These are phyloP conservation scores for Caenorhabditis sp. DNA, from an alignment of 2,888 invertebrate species.

Conservation along the genomic window DNA sequence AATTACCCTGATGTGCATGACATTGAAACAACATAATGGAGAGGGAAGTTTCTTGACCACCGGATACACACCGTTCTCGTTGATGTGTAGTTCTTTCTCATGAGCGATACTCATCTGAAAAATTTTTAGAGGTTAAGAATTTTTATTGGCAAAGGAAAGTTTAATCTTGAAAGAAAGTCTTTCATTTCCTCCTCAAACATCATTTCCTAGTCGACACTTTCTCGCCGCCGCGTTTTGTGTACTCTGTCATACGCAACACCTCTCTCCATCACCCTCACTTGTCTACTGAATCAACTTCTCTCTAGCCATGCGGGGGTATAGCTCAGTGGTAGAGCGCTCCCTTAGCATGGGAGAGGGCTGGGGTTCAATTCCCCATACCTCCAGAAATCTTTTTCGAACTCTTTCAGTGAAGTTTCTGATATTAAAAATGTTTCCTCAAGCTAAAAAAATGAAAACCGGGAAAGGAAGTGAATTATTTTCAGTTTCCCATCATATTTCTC, in stretches of 20 bases:
- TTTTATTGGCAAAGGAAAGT: too few relatives aligned
- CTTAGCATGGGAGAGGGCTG: slow-evolving; percentile 78
- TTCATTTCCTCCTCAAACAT: too few relatives aligned
- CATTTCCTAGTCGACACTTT: background rate
- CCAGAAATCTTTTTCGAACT: slow-evolving; percentile 65
- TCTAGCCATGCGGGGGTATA: slow-evolving; percentile 68
- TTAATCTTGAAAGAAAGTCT: too few relatives aligned
- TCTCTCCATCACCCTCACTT: background rate
- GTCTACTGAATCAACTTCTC: background rate
- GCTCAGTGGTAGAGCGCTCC: slow-evolving; percentile 79
- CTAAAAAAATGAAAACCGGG: too few relatives aligned
- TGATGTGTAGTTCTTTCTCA: slow-evolving; percentile 62
- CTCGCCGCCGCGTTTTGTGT: background rate
- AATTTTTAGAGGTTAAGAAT: background rate
- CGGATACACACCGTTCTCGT: slow-evolving; percentile 67
- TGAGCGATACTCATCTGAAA: slow-evolving; percentile 67
- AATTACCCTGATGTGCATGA: slow-evolving; percentile 72
- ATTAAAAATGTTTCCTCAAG: too few relatives aligned
- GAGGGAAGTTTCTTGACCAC: slow-evolving; percentile 69
- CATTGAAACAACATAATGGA: slow-evolving; percentile 71
- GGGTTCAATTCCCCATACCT: slow-evolving; percentile 76
- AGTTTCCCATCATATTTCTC: too few relatives aligned
- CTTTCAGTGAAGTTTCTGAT: background rate
- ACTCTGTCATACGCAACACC: background rate
- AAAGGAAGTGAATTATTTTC: background rate